Evolutionary conservation across 2,113 vertebrate genomes (phyloP), one percentile per base, ranked within the genome.

Genomic region (Leiothrix lutea): DNA sequence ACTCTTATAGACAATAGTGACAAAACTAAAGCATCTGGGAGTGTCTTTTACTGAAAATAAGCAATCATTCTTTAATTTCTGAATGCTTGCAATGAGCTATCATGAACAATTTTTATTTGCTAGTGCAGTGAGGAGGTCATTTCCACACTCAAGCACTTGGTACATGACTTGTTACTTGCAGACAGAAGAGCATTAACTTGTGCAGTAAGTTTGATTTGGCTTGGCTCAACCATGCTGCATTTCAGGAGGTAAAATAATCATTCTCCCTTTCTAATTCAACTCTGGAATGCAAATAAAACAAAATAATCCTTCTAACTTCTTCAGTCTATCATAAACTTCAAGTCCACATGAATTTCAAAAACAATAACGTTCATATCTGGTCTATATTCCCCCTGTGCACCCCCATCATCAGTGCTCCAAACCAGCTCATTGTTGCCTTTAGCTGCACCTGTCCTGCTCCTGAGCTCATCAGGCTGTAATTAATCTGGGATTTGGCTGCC

Each of bases 391-490:
- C 20, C 14, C 12, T 5, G 3, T 36, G 23, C 28, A 80, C 5
- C 13, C 6, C 7, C 24, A 28, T 18, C 35, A 21, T 2, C 35
- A 0, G 0, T 24, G 16, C 22, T 57, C 33, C 48, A 73, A 14
- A n/a, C 17, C 31, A 44, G 8, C 12, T 42, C 58, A 5, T 22
- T 5, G 15, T n/a, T 5, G 29, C n/a, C 24, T 53, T 42, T 4
- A 66, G 60, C 40, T 45, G 40, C 2, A 14, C 20, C 35, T 58
- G 11, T 20, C 26, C 19, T 44, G 35, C 13, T 25, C 47, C 5
- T 44, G 33, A 71, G 80, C 64, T 35, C 35, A 2, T 5, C 29
- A 53, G 36, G 29, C 10, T 73, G 25, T 0, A 26, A 11, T 8
- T 1, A 25, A 8, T 8, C 22, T 53, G 51, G 28, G 56, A 50